These are phyloP conservation scores for Leucophora obtusa DNA, from an alignment of 2,888 invertebrate species.

Conservation along the genomic window DNA sequence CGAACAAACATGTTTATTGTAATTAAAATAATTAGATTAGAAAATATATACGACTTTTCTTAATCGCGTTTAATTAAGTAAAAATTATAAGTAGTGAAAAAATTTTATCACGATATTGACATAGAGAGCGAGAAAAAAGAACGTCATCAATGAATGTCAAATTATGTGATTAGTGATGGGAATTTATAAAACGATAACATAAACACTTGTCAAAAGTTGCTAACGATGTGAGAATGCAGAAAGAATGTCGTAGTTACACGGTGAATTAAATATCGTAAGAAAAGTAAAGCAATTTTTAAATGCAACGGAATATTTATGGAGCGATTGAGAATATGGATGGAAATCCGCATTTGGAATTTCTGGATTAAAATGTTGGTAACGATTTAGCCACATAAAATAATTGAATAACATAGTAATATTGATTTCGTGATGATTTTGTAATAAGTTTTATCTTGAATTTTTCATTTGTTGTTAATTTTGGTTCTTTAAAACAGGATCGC, in stretches of 20 bases:
- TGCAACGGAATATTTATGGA: no score
- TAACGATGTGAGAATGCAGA: background rate
- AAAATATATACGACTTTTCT: constrained; percentile 49
- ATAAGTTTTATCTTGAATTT: no score
- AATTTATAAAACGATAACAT: background rate
- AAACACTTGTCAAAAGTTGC: constrained; percentile 40
- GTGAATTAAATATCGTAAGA: background rate
- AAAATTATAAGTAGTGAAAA: constrained; percentile 56
- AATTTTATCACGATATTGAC: constrained; percentile 53
- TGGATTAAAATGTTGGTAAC: no score
- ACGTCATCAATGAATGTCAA: constrained; percentile 65
- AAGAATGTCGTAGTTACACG: background rate
- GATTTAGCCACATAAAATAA: no score
- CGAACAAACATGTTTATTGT: constrained; percentile 31
- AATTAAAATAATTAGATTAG: constrained; percentile 41
- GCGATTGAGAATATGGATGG: no score
- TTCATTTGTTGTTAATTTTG: no score
- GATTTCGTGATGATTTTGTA: no score
- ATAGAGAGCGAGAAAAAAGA: constrained; percentile 60
- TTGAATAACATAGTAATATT: no score
- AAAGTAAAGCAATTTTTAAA: background rate
- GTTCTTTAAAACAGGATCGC: no score
- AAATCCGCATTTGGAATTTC: no score
- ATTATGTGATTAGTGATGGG: constrained; percentile 4
- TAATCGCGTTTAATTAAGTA: constrained; percentile 40